Base-by-base conservation (phyloP, 2,797 vertebrate genomes). In the Dendrocincla fuliginosa region DNA sequence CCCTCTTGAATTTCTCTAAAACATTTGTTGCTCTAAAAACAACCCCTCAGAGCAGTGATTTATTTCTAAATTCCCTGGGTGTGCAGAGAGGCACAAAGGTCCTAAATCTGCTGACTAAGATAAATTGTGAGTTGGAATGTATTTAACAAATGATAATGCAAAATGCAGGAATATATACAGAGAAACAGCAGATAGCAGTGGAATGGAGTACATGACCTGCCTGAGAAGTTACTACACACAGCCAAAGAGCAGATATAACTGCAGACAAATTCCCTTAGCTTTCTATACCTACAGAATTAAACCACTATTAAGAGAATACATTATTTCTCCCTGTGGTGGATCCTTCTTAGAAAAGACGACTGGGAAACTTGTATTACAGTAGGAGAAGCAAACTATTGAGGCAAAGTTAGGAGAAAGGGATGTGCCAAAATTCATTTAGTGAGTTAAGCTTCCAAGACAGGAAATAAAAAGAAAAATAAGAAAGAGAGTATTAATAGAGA, bases 81-180 rank as follows among this genome's bases (percentile, higher is more conserved):
- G 59, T 90, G 56, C 87, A 84, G 55, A 86, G 79, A 93, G 39
- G 76, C 46, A 77, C 65, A 94, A 94, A 95, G 95, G 85, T 90
- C 86, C 90, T 89, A 96, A 96, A 97, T 94, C 86, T 97, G 97
- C 97, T 96, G 96, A 96, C 95, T 96, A 96, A 94, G 95, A 96
- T 96, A 95, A 97, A 96, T 97, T 92, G 84, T 65, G 71, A 71
- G 68, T 84, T 95, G 87, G 89, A 93, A 91, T 93, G 86, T 91
- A 96, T 94, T 97, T 97, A 96, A 95, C 69, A 96, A 97, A 97
- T 79, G 89, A 96, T 95, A 93, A 97, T 96, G 91, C 84, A 96
- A 97, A 96, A 97, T 80, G 79, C 70, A 92, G 49, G 73, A 91
- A 96, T 94, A 96, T 86, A 94, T 94, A 94, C 86, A 94, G 73